Evolutionary conservation across 2,113 vertebrate genomes (phyloP).

Genomic region (Sciurus niger): DNA sequence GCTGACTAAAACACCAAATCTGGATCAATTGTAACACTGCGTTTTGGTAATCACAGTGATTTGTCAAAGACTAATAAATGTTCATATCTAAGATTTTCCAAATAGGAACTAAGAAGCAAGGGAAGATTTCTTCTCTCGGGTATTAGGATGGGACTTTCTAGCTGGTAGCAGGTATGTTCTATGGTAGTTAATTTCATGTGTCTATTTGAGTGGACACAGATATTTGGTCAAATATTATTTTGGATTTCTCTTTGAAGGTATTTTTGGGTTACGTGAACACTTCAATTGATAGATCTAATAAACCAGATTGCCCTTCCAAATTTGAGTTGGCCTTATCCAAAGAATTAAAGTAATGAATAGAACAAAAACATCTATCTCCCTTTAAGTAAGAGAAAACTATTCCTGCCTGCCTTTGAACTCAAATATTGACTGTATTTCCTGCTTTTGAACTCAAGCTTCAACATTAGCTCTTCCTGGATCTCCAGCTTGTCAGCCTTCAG

Average conservation of each 20-base stretch:
- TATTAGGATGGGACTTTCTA: neutral
- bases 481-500: neutral
- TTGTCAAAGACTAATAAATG: neutral
- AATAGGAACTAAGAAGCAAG: neutral
- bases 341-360: neutral
- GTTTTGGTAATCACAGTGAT: neutral
- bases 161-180: neutral
- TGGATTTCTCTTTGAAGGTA: neutral
- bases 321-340: neutral
- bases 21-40: neutral
- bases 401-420: neutral
- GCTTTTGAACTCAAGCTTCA: neutral
- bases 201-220: neutral
- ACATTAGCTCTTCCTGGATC: neutral
- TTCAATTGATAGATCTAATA: neutral
- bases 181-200: neutral
- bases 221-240: conserved; percentile 6
- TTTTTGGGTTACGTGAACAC: conserved; percentile 32
- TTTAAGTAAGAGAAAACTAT: neutral
- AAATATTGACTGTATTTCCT: neutral
- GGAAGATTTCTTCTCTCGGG: neutral
- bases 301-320: neutral
- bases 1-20: neutral
- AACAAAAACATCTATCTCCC: neutral
- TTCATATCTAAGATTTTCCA: conserved; percentile 29